Evolutionary conservation across 92 coral and sea anemone genomes (phyloP).

Genomic region (Porites rus): DNA sequence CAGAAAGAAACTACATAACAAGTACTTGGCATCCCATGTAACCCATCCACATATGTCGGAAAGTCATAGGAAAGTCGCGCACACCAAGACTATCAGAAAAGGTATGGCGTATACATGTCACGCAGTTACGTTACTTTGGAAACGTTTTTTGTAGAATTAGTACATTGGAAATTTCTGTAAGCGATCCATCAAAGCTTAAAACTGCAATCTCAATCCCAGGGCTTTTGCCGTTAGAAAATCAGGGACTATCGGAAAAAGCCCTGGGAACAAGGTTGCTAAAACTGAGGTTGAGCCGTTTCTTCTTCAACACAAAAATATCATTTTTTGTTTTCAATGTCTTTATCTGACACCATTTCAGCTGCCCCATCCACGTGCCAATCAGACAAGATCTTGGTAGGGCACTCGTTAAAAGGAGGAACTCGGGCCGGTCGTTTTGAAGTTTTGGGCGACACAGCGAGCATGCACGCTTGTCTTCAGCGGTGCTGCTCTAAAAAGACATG

Average conservation of each 20-base stretch:
- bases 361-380: slow-evolving; percentile 49
- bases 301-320: no score
- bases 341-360: not conserved
- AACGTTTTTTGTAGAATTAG: not conserved
- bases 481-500: slow-evolving; percentile 78
- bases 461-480: slow-evolving; percentile 80
- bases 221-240: no score
- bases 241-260: no score
- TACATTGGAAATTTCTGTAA: no score
- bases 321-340: not conserved
- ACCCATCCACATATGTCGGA: not conserved
- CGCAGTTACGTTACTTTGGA: not conserved
- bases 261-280: no score
- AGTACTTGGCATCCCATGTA: slow-evolving; percentile 2
- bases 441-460: slow-evolving; percentile 74
- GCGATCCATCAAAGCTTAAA: no score
- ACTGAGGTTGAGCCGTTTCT: no score
- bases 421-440: slow-evolving; percentile 74
- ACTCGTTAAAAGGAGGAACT: slow-evolving; percentile 77
- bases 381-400: slow-evolving; percentile 63
- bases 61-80: slow-evolving; percentile 15
- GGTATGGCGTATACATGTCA: not conserved
- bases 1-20: not conserved
- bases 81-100: slow-evolving; percentile 8
- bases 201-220: no score